Percentiles rank a stretch among this genome's conserved stretches.
phyloP scores from a whole-genome alignment of 2,797 vertebrate species.

The Parauchenoglanis ngamensis region DNA sequence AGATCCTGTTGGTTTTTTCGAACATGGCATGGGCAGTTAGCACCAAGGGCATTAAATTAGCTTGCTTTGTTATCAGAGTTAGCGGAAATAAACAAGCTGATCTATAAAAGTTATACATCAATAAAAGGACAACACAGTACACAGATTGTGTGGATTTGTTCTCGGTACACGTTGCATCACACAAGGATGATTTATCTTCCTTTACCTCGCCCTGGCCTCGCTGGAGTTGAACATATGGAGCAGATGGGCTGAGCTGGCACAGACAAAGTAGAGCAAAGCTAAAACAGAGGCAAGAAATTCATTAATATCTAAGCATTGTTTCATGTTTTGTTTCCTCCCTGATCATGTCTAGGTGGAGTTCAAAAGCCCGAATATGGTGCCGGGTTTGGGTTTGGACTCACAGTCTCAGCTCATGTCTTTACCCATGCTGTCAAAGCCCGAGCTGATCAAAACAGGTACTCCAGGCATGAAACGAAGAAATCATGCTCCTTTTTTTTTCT shows the following conservation, averaged over 20 bases:
- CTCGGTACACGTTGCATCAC: background rate
- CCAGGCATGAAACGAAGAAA: background rate
- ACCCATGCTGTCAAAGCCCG: slow-evolving; percentile 62
- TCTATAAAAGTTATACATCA: slow-evolving; percentile 6
- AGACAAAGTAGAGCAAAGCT: background rate
- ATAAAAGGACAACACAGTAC: background rate
- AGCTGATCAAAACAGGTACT: slow-evolving; percentile 69
- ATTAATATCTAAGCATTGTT: background rate
- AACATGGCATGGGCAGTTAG: too few relatives aligned
- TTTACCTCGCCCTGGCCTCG: background rate
- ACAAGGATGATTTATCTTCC: slow-evolving; percentile 14
- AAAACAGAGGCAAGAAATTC: too few relatives aligned
- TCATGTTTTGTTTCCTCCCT: slow-evolving; percentile 16
- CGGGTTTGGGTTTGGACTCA: slow-evolving; percentile 44
- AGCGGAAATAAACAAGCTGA: background rate
- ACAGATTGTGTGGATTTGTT: background rate
- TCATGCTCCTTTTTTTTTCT: too few relatives aligned
- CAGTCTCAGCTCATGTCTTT: slow-evolving; percentile 51
- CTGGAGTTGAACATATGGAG: background rate
- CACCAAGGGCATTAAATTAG: background rate
- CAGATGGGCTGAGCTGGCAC: slow-evolving; percentile 10
- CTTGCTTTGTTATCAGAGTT: background rate
- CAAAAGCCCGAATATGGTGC: slow-evolving; percentile 50
- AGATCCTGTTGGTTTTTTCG: background rate
- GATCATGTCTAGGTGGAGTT: slow-evolving; percentile 61